These are phyloP conservation scores for Sebastes glaucus DNA, from an alignment of 2,797 vertebrate genomes.

Conservation along the genomic window DNA sequence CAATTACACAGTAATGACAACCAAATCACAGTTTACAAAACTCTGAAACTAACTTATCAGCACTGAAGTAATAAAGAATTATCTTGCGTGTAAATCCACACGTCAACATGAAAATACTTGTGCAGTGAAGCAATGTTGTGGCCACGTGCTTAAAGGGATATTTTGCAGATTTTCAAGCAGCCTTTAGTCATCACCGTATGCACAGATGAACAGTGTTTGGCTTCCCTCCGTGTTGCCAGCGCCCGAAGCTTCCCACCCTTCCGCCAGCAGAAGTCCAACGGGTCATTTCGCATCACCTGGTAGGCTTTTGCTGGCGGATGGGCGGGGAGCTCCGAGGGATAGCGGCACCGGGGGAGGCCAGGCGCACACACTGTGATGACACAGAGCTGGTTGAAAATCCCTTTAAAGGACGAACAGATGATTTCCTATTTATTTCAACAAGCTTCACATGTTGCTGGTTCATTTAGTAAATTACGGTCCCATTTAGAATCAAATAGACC, in stretches of 20 bases:
- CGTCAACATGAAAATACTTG: background rate
- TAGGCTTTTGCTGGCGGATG: too few relatives aligned
- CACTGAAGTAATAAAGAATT: background rate
- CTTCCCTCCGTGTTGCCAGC: background rate
- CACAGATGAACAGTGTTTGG: background rate
- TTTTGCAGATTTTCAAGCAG: background rate
- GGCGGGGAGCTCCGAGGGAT: too few relatives aligned
- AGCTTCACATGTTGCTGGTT: background rate
- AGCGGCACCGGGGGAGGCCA: too few relatives aligned
- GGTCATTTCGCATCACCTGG: too few relatives aligned
- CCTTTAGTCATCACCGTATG: background rate
- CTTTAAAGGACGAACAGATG: background rate
- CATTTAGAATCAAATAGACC: too few relatives aligned
- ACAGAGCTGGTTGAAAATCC: background rate
- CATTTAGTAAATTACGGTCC: too few relatives aligned
- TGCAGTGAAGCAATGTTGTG: background rate
- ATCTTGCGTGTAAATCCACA: background rate
- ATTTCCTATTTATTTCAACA: background rate
- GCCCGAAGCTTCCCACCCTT: background rate
- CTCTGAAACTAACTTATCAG: background rate
- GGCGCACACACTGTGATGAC: background rate
- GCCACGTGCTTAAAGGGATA: background rate
- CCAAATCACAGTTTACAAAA: background rate
- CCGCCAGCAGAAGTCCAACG: background rate
- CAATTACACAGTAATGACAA: conserved; percentile 22